These are phyloP conservation scores for Apaloderma vittatum DNA, from an alignment of 2,113 vertebrate species.

Conservation along the genomic window DNA sequence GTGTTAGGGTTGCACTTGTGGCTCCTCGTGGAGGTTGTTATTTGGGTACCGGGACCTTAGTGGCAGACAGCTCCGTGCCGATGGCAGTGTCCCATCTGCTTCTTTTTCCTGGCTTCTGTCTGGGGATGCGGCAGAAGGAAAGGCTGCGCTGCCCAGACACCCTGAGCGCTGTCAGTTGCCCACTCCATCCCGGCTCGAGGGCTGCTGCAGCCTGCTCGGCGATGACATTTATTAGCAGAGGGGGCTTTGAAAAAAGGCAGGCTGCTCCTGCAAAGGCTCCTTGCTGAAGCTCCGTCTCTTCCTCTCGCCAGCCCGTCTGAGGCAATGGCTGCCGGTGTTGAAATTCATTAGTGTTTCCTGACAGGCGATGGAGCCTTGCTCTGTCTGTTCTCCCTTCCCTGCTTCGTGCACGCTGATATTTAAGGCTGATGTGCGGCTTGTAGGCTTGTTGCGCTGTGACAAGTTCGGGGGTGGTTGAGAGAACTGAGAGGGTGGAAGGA, in stretches of 20 bases:
- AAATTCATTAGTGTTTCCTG: slow-evolving; percentile 86
- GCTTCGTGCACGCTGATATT: slow-evolving; percentile 81
- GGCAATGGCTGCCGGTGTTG: slow-evolving; percentile 73
- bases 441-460: slow-evolving; percentile 83
- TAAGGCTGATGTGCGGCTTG: slow-evolving; percentile 79
- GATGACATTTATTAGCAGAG: slow-evolving; percentile 70
- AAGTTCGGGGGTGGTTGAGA: slow-evolving; percentile 75
- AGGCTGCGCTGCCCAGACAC: neutral
- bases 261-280: slow-evolving; percentile 60
- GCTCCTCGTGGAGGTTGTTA: neutral
- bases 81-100: rapidly evolving
- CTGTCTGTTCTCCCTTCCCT: slow-evolving; percentile 78
- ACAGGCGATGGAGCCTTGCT: slow-evolving; percentile 78
- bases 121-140: neutral
- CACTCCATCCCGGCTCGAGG: neutral
- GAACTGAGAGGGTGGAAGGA: slow-evolving; percentile 32
- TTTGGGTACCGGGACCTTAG: neutral
- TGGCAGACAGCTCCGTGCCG: neutral
- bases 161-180: neutral
- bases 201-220: slow-evolving; percentile 19
- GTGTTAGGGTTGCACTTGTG: neutral
- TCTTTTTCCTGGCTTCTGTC: neutral
- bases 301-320: slow-evolving; percentile 59
- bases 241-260: slow-evolving; percentile 69
- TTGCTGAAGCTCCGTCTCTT: neutral